These are phyloP conservation scores for Parelbella ahira DNA, from an alignment of 2,888 invertebrate species.

Conservation along the genomic window DNA sequence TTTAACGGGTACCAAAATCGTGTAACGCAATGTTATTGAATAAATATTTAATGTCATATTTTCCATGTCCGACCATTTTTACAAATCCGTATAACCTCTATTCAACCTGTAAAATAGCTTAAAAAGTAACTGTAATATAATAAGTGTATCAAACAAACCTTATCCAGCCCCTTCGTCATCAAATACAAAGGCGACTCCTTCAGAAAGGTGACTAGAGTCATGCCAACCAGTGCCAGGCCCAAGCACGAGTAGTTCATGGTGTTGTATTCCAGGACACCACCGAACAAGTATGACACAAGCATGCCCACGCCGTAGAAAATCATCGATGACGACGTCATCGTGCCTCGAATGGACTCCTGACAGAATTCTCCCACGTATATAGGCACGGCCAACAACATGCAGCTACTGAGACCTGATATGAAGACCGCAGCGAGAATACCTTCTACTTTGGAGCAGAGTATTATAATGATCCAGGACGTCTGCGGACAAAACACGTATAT, in stretches of 20 bases:
- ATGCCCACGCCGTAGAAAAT: conserved; percentile 33
- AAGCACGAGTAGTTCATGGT: conserved; percentile 45
- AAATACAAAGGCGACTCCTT: conserved; percentile 45
- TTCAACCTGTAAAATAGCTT: too few relatives aligned
- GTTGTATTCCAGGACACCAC: conserved; percentile 46
- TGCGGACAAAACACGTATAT: conserved; percentile 31
- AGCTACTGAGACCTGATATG: conserved; percentile 46
- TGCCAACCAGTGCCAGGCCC: conserved; percentile 36
- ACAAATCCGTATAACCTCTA: too few relatives aligned
- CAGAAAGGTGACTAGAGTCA: conserved; percentile 36
- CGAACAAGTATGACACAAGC: conserved; percentile 39
- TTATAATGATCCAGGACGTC: conserved; percentile 51
- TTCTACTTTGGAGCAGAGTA: conserved; percentile 42
- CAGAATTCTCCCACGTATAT: conserved; percentile 34
- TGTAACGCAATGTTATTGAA: too few relatives aligned
- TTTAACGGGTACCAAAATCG: too few relatives aligned
- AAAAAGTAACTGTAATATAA: too few relatives aligned
- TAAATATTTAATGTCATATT: too few relatives aligned
- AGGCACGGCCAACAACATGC: conserved; percentile 43
- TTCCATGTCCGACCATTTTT: too few relatives aligned
- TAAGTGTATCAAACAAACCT: conserved; percentile 38
- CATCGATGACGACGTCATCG: conserved; percentile 31
- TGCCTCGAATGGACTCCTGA: conserved; percentile 35
- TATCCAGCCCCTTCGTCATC: conserved; percentile 33
- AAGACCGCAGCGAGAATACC: conserved; percentile 45